These are phyloP conservation scores for Siniperca scherzeri DNA, from an alignment of 2,797 vertebrate genomes.

Conservation along the genomic window DNA sequence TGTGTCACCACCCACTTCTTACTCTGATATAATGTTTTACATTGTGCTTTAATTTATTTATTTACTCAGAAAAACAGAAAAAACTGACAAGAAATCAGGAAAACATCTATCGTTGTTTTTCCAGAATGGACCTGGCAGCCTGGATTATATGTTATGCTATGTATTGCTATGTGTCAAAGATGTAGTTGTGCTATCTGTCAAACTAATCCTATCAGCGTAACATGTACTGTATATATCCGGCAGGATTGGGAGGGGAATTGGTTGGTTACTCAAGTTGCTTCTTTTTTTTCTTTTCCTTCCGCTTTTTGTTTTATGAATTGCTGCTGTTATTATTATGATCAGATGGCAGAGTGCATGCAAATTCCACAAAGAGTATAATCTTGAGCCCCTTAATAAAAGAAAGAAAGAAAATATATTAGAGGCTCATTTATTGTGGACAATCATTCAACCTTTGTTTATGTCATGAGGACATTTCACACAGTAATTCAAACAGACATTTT, in stretches of 20 bases:
- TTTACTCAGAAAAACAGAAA: neutral
- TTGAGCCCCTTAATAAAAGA: neutral
- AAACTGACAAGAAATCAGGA: neutral
- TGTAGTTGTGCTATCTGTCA: neutral
- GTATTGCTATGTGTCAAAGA: neutral
- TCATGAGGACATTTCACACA: constrained; percentile 6
- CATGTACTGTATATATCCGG: neutral
- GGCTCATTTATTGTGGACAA: neutral
- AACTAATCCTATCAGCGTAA: neutral
- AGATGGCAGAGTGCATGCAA: neutral
- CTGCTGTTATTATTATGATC: neutral
- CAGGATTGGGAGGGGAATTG: neutral
- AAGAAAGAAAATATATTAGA: neutral
- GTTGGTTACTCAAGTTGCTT: neutral
- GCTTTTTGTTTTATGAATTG: neutral
- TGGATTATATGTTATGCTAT: neutral
- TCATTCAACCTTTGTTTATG: constrained; percentile 5
- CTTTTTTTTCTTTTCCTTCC: neutral
- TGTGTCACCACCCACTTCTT: neutral
- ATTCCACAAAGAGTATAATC: neutral
- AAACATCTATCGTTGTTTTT: constrained; percentile 1
- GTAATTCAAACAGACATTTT: neutral
- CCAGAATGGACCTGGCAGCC: neutral
- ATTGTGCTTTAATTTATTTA: neutral
- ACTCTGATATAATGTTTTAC: neutral